Evolutionary conservation across 2,113 vertebrate species (phyloP).

Genomic region (Raja brachyura): DNA sequence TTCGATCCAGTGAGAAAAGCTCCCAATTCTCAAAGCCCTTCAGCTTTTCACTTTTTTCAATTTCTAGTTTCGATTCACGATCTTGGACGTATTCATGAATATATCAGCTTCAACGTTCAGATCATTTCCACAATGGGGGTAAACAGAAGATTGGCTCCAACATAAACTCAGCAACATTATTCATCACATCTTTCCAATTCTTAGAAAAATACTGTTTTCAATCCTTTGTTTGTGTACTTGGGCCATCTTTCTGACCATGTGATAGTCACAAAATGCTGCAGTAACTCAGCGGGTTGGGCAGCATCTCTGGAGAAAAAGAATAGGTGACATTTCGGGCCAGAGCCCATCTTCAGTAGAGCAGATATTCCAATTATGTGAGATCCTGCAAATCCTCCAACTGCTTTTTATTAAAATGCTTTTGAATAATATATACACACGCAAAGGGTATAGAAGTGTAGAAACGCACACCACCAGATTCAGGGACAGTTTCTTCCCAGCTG

Average conservation of each 20-base stretch:
- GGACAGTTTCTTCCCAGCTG: no score
- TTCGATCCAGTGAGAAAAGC: neutral
- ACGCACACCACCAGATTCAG: no score
- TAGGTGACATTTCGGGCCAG: no score
- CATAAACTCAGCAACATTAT: neutral
- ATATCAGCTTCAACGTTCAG: neutral
- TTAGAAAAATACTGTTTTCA: neutral
- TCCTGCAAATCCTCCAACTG: no score
- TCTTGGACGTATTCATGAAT: neutral
- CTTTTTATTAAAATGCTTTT: no score
- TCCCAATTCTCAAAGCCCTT: neutral
- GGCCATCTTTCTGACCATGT: neutral
- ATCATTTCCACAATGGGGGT: neutral
- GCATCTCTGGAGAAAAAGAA: no score
- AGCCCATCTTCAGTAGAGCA: no score
- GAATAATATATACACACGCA: no score
- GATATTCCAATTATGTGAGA: no score
- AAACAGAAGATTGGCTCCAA: neutral
- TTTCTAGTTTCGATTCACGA: neutral
- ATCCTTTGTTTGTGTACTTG: neutral
- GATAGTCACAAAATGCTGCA: no score
- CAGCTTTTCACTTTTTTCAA: neutral
- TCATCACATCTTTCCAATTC: neutral
- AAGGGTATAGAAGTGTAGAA: no score
- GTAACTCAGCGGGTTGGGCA: no score